Conservation (phyloP, 2,888 invertebrate genomes). For the Pilophorus perplexus region DNA sequence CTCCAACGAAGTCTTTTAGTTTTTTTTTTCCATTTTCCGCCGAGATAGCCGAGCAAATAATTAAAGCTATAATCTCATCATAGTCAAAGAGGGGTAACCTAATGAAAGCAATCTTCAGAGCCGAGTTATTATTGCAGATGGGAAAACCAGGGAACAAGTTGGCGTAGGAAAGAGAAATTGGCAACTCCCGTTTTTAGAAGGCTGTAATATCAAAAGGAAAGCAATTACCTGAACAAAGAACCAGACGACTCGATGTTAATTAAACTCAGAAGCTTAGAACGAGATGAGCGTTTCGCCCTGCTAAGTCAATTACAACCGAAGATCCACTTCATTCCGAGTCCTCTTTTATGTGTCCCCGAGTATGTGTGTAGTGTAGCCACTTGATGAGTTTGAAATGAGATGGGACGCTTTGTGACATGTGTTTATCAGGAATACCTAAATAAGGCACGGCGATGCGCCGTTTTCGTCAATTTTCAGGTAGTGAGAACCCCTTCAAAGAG, state of each 20-base stretch:
- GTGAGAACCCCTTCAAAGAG: no score
- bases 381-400: not conserved
- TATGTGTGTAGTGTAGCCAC: not conserved
- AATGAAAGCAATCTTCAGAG: constrained; percentile 5
- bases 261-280: constrained; percentile 29
- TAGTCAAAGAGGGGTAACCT: not conserved
- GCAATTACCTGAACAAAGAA: constrained; percentile 33
- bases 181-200: constrained; percentile 16
- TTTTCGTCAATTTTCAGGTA: no score
- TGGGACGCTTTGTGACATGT: no score
- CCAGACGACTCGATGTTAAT: constrained; percentile 23
- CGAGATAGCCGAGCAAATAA: constrained; percentile 15
- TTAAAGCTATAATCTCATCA: constrained; percentile 17
- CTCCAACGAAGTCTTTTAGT: no score
- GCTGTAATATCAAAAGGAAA: constrained; percentile 21
- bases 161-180: not conserved
- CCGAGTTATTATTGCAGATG: not conserved
- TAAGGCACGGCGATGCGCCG: no score
- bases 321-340: constrained; percentile 2
- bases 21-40: not conserved
- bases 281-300: constrained; percentile 13
- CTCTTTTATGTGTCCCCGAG: not conserved
- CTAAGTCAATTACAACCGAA: constrained; percentile 27
- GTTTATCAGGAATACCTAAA: no score
- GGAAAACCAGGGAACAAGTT: constrained; percentile 4